Percentiles rank a stretch among this genome's conserved stretches.
Conservation (phyloP, 2,797 vertebrate genomes). For the Salmo trutta region DNA sequence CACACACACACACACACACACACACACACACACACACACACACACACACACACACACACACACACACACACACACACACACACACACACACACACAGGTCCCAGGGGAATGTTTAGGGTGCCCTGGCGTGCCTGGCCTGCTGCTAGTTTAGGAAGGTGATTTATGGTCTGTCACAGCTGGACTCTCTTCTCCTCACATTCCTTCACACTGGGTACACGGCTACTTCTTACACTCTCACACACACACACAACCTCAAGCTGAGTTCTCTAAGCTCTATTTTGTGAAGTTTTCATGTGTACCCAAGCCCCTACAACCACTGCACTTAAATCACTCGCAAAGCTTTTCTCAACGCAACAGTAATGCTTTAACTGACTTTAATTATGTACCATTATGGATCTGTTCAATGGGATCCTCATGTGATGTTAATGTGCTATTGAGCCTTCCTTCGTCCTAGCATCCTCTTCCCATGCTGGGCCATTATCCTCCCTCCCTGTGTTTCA, state of each 20-base stretch:
- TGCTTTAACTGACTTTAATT: slow-evolving; percentile 58
- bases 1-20: neutral
- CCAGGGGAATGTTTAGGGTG: neutral
- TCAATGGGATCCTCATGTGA: slow-evolving; percentile 51
- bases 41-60: no score
- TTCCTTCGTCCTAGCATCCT: slow-evolving; percentile 43
- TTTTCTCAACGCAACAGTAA: slow-evolving; percentile 39
- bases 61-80: no score
- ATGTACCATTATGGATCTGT: slow-evolving; percentile 48
- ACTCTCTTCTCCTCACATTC: slow-evolving; percentile 11
- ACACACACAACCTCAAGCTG: neutral
- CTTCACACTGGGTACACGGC: neutral
- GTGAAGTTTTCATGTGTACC: neutral
- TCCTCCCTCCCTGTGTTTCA: neutral
- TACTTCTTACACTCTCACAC: neutral
- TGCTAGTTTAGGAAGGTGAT: slow-evolving; percentile 3
- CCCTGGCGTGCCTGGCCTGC: neutral
- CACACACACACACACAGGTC: neutral
- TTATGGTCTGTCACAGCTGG: slow-evolving; percentile 9
- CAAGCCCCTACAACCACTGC: neutral
- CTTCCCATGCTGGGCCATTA: slow-evolving; percentile 39
- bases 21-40: neutral
- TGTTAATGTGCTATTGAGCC: slow-evolving; percentile 56
- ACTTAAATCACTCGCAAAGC: slow-evolving; percentile 26
- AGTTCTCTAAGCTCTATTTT: neutral